phyloP scores from a whole-genome alignment of 37 sponge, comb jelly and placozoan genomes.

The Tethya wilhelma region DNA sequence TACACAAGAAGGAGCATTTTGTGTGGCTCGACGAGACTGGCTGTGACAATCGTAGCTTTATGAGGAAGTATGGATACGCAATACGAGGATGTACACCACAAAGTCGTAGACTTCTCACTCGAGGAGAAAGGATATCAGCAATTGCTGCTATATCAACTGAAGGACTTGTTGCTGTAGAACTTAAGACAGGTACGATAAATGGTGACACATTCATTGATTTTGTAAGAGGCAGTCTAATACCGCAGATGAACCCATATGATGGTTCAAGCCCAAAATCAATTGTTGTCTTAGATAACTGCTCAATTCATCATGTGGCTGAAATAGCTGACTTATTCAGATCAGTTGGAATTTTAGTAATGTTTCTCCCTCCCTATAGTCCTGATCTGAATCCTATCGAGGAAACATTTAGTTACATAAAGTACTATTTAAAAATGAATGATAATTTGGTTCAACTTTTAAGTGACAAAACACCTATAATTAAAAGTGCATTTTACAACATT shows the following conservation, averaged over 20 bases:
- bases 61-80: too few relatives aligned
- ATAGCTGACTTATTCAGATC: slow-evolving; percentile 9
- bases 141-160: background rate
- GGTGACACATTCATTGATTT: background rate
- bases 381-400: slow-evolving; percentile 58
- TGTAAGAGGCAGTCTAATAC: slow-evolving; percentile 36
- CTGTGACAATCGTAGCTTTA: too few relatives aligned
- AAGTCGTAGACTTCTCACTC: background rate
- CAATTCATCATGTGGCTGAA: slow-evolving; percentile 44
- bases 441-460: slow-evolving; percentile 4
- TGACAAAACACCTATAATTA: too few relatives aligned
- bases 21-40: too few relatives aligned
- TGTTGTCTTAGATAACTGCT: slow-evolving; percentile 55
- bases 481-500: slow-evolving; percentile 37
- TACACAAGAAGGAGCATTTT: too few relatives aligned
- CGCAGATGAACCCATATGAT: slow-evolving; percentile 54
- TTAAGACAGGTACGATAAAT: background rate
- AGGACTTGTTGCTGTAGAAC: background rate
- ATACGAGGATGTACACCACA: too few relatives aligned
- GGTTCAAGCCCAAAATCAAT: slow-evolving; percentile 34
- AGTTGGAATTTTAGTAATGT: slow-evolving; percentile 29
- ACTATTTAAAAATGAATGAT: slow-evolving; percentile 40
- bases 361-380: slow-evolving; percentile 62
- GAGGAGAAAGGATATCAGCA: background rate
- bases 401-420: slow-evolving; percentile 33